A percentile compares a stretch with the other conserved stretches of the same genome.
Evolutionary conservation across 2,797 vertebrate genomes (phyloP).

Genomic region (Myoxocephalus aenaeus): DNA sequence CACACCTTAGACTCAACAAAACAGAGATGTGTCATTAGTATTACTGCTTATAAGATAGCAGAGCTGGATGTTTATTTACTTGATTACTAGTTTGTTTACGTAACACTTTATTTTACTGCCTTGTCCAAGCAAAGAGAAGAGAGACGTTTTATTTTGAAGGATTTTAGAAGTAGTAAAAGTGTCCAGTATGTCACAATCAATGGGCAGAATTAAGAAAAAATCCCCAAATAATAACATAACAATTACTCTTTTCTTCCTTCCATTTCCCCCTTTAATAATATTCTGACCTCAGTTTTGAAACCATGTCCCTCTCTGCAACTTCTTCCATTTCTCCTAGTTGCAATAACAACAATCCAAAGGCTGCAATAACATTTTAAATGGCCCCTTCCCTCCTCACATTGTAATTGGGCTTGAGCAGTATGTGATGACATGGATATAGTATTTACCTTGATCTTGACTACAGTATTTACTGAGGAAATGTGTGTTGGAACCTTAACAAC

Average conservation of each 20-base stretch:
- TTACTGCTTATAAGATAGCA: conserved; percentile 7
- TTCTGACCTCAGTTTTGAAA: background rate
- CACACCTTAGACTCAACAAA: conserved; percentile 52
- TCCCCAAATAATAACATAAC: background rate
- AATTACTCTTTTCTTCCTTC: background rate
- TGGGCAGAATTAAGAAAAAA: background rate
- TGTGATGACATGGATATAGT: conserved; percentile 11
- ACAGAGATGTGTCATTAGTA: background rate
- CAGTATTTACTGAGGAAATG: conserved; percentile 15
- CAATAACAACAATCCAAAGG: background rate
- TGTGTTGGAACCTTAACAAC: conserved; percentile 4
- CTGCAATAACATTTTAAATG: conserved; percentile 30
- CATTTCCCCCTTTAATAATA: background rate
- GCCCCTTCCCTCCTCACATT: conserved; percentile 8
- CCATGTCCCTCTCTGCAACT: background rate
- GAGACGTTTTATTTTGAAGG: conserved; percentile 8
- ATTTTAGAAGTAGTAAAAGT: background rate
- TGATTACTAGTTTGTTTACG: background rate
- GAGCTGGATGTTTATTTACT: conserved; percentile 14
- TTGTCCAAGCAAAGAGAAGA: background rate
- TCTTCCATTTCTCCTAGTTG: background rate
- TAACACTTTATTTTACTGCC: background rate
- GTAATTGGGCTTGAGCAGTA: conserved; percentile 15
- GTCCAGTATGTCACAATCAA: background rate
- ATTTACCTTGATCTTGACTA: conserved; percentile 19